Base-by-base conservation (phyloP, 2,888 invertebrate genomes). In the Drosophila parthenogenetica region DNA sequence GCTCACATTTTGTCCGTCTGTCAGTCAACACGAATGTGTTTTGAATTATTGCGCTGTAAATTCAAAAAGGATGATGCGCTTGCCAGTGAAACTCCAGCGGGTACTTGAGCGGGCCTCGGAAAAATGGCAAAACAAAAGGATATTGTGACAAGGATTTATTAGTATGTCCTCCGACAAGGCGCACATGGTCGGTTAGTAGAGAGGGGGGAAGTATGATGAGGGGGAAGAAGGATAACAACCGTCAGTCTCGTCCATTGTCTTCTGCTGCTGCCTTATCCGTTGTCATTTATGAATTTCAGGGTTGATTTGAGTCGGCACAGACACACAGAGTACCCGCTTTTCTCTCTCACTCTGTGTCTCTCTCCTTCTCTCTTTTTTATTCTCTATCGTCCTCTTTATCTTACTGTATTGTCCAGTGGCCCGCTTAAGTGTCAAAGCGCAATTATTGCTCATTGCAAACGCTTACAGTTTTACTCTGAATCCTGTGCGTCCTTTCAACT, bases 81-180 rank as follows among this genome's bases (percentile, higher is more conserved):
- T 29, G 57, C 53, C 29, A 55, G 14, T 25, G 39, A 13, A 40
- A 40, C 54, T 43, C 10, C 22, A 42, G 40, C 40, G 29, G 29
- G 29, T 39, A 11, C 14, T 51, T 17, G 2, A 39, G 39, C 45
- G 43, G 65, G 45, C 49, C 57, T 64, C 59, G 70, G 70, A 82
- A 82, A 78, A 88, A 88, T 86, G 73, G 77, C 79, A 75, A 88
- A 86, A 85, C 85, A 85, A 85, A 85, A 83, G 85, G 77, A 88
- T 88, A 80, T 85, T 88, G 89, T 85, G 85, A 85, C 85, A 85
- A 80, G 87, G 85, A 85, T 85, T 85, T 85, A 85, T 85, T 88
- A 77, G 89, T 74, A 67, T 68, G 63, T 70, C 66, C 67, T 69
- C 43, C 57, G 63, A 40, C 50, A 55, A 54, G 25, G 45, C 43